Percentiles rank a stretch among this genome's conserved stretches.
Evolutionary conservation across 2,113 vertebrate genomes (phyloP).

Genomic region (Pelecanus crispus): DNA sequence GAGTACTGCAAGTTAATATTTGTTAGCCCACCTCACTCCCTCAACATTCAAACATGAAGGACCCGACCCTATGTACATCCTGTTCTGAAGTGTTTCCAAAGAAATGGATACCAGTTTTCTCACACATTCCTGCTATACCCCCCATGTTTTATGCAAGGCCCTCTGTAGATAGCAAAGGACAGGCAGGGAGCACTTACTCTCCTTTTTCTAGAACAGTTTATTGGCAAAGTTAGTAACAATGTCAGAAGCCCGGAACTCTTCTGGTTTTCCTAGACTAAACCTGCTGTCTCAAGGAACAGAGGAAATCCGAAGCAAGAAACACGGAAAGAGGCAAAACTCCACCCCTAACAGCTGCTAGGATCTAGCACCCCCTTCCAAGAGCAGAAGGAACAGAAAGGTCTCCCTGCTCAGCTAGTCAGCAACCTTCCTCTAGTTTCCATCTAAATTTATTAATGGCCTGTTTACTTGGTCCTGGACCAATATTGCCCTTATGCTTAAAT

Average conservation of each 20-base stretch:
- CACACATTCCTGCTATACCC: neutral
- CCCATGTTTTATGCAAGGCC: rapidly evolving
- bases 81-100: neutral
- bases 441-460: constrained; percentile 31
- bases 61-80: neutral
- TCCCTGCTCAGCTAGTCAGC: neutral
- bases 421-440: constrained; percentile 23
- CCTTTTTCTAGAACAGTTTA: neutral
- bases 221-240: neutral
- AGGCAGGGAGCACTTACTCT: neutral
- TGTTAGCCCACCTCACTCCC: neutral
- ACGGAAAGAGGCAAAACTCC: neutral
- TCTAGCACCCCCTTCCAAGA: neutral
- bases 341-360: neutral
- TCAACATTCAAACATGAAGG: neutral
- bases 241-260: neutral
- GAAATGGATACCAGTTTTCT: neutral
- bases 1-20: rapidly evolving
- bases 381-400: neutral
- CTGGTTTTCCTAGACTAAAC: neutral
- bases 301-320: neutral
- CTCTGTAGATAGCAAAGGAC: neutral
- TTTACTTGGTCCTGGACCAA: constrained; percentile 39
- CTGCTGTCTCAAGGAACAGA: neutral
- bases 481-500: neutral